Evolutionary conservation across 2,888 invertebrate genomes (phyloP).

Genomic region (Drosophila prostipennis): DNA sequence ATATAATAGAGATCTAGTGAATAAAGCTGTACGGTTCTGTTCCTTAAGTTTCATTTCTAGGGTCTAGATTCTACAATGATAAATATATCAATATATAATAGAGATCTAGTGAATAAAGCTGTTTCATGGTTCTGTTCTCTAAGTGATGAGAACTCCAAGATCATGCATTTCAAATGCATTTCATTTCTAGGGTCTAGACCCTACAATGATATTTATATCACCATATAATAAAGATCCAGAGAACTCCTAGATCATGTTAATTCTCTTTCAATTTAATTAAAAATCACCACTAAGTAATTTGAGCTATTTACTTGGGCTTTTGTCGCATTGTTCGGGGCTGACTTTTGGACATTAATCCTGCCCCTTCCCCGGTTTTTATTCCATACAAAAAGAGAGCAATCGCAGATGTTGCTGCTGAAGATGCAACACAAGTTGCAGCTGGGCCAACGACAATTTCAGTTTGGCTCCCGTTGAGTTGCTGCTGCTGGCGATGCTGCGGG

Average conservation of each 20-base stretch:
- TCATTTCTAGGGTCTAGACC: too few species aligned
- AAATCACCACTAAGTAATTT: background rate
- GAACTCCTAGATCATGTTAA: too few species aligned
- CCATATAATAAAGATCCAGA: too few species aligned
- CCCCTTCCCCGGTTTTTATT: background rate
- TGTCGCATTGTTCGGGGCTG: background rate
- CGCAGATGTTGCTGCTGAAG: constrained; percentile 10
- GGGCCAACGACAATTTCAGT: constrained; percentile 23
- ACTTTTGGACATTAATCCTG: constrained; percentile 18
- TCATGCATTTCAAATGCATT: too few species aligned
- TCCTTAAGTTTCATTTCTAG: background rate
- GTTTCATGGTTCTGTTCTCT: background rate
- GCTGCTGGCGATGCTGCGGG: background rate
- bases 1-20: background rate
- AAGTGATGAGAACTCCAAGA: too few species aligned
- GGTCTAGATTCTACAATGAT: background rate
- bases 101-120: background rate
- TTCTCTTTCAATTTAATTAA: background rate
- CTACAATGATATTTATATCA: too few species aligned
- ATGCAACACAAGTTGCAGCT: constrained; percentile 12
- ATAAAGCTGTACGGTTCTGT: too few species aligned
- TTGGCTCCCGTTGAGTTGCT: constrained; percentile 34
- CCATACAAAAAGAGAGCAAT: constrained; percentile 20
- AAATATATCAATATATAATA: background rate
- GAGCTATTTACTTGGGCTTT: background rate